Conservation (phyloP, 2,797 vertebrate genomes). For the Sphenodon punctatus region DNA sequence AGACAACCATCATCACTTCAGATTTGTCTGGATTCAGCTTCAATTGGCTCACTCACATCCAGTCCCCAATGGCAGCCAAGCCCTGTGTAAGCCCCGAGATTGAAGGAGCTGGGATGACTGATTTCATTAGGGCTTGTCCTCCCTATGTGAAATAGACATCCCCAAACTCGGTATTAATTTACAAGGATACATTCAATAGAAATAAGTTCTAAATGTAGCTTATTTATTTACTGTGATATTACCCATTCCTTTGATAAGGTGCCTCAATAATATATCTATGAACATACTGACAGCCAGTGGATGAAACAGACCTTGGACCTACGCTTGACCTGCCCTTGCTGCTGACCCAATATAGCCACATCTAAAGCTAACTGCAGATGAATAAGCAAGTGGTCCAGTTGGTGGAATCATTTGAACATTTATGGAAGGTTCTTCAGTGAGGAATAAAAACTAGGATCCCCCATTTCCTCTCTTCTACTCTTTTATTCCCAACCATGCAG, state of each 20-base stretch:
- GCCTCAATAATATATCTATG: not conserved
- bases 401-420: not conserved
- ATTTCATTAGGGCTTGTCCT: too few species aligned
- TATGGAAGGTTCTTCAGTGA: not conserved
- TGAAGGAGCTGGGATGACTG: too few species aligned
- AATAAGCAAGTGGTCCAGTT: not conserved
- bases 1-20: too few species aligned
- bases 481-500: not conserved
- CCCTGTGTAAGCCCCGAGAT: too few species aligned
- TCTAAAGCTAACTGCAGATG: not conserved
- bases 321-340: too few species aligned
- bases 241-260: not conserved
- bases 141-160: too few species aligned
- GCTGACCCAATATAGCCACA: not conserved
- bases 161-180: too few species aligned
- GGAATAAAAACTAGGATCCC: not conserved
- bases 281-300: not conserved
- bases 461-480: not conserved
- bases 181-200: not conserved
- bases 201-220: conserved; percentile 2
- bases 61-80: too few species aligned
- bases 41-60: too few species aligned
- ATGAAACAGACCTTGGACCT: not conserved
- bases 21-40: too few species aligned
- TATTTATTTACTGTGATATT: conserved; percentile 27